Conservation (phyloP, 2,888 invertebrate genomes). For the Pammene aurita region DNA sequence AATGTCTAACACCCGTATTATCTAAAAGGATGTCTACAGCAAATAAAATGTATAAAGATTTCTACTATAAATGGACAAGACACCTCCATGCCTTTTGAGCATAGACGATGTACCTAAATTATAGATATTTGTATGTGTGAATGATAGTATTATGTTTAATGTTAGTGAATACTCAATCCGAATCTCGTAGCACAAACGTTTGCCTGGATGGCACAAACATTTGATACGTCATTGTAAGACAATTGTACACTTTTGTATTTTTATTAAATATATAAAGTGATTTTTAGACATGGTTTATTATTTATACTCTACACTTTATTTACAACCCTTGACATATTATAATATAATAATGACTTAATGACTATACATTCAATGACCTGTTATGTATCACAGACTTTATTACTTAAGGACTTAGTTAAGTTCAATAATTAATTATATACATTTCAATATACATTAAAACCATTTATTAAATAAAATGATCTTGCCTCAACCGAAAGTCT, state of each 20-base stretch:
- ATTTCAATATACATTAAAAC: background rate
- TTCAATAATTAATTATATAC: background rate
- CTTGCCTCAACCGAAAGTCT: no score
- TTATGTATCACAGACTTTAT: slow-evolving; percentile 13
- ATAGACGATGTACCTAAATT: background rate
- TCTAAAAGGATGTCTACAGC: no score
- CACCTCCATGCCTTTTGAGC: background rate
- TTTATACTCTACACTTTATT: slow-evolving; percentile 2
- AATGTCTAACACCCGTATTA: no score
- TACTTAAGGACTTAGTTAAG: background rate
- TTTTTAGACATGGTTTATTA: slow-evolving; percentile 52
- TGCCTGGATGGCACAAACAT: slow-evolving; percentile 64
- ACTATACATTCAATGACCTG: background rate
- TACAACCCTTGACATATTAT: slow-evolving; percentile 9
- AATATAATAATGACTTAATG: no score
- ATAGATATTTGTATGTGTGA: background rate
- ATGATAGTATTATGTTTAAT: slow-evolving; percentile 23
- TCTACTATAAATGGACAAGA: no score
- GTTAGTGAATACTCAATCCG: slow-evolving; percentile 32
- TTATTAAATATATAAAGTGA: slow-evolving; percentile 69
- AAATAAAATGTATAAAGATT: no score
- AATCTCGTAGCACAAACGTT: slow-evolving; percentile 46
- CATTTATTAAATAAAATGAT: background rate
- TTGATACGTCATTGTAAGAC: slow-evolving; percentile 57
- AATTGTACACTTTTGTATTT: slow-evolving; percentile 76